Evolutionary conservation across 2,797 vertebrate genomes (phyloP).

Genomic region (Esox masquinongy): DNA sequence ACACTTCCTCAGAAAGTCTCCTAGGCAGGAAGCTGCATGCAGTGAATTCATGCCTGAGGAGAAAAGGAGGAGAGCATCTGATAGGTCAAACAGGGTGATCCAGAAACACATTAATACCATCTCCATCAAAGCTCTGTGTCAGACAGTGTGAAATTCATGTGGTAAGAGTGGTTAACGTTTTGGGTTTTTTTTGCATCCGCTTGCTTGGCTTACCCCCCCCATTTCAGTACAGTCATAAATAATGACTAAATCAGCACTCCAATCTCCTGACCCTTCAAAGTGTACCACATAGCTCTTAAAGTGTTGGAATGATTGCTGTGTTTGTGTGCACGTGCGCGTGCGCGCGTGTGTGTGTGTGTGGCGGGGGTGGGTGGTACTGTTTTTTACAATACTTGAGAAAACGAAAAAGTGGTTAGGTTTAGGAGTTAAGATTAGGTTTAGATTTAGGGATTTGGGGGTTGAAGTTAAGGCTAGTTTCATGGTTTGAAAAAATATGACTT

Average conservation of each 20-base stretch:
- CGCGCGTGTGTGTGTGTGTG: conserved; percentile 19
- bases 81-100: not conserved
- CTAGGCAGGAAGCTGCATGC: not conserved
- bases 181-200: not conserved
- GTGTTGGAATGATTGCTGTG: not conserved
- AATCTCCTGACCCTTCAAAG: conserved; percentile 58
- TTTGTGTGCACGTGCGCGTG: not conserved
- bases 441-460: no score
- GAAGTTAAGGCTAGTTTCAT: no score
- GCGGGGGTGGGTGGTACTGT: not conserved
- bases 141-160: not conserved
- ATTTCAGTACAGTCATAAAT: conserved; percentile 62
- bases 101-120: conserved; percentile 1
- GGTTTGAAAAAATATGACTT: no score
- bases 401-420: no score
- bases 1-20: not conserved
- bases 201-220: conserved; percentile 31
- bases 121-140: not conserved
- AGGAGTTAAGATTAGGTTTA: no score
- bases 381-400: no score
- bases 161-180: not conserved
- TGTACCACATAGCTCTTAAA: conserved; percentile 48
- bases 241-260: conserved; percentile 64
- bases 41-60: conserved; percentile 9
- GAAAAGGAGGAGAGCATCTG: not conserved